These are phyloP conservation scores for Neomonachus schauinslandi DNA, from an alignment of 2,113 vertebrate genomes.

Conservation along the genomic window DNA sequence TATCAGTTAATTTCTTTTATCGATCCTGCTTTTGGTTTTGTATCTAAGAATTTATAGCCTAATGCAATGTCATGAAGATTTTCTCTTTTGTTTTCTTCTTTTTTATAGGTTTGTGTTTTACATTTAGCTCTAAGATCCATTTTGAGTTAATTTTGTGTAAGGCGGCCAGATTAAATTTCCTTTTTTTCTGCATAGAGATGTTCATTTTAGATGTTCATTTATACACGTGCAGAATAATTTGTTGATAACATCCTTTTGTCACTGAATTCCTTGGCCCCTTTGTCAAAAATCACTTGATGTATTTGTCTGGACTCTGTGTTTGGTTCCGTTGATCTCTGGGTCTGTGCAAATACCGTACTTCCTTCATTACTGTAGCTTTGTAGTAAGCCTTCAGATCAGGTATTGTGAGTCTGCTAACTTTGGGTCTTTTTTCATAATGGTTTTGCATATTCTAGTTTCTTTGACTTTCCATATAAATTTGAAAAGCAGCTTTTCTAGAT, in stretches of 20 bases:
- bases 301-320: not conserved
- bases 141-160: not conserved
- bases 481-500: not conserved
- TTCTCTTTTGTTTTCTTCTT: not conserved
- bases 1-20: not conserved
- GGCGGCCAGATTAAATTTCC: not conserved
- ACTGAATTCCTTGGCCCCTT: not conserved
- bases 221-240: not conserved
- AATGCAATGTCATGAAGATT: not conserved
- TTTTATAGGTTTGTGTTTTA: not conserved
- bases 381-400: not conserved
- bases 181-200: not conserved
- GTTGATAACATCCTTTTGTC: not conserved
- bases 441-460: constrained; percentile 25
- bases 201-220: not conserved
- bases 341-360: not conserved
- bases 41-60: not conserved
- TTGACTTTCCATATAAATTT: not conserved
- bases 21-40: not conserved
- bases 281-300: not conserved
- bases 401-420: not conserved
- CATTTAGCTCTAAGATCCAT: not conserved
- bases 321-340: not conserved
- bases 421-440: not conserved
- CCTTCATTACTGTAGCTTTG: not conserved